Evolutionary conservation across 2,113 vertebrate genomes (phyloP), one percentile per base, ranked within the genome.

Genomic region (Podiceps cristatus): DNA sequence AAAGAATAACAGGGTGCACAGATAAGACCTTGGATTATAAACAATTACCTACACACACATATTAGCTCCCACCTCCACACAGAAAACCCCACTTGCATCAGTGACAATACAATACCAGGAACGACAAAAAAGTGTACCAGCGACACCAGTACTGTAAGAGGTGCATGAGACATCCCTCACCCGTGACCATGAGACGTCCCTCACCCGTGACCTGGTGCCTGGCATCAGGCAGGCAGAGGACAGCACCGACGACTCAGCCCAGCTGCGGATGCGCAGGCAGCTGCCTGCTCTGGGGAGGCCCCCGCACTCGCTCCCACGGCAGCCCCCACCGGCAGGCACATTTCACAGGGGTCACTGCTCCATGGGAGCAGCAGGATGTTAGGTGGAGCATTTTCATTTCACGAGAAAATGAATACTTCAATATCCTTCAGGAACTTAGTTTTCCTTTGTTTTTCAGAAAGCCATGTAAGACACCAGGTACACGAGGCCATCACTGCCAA

Each of bases 221-320:
- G 37, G 23, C 59, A 66, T 33, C 28, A 27, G 24, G 28, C 20
- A 33, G 49, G 53, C n/a, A 64, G 71, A 74, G 45, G 55, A 60
- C 50, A 29, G 14, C 10, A 35, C 4, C 5, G 2, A 55, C n/a
- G 28, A n/a, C 53, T 35, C 49, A 13, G 49, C 16, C 44, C 37
- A 8, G 17, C 28, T 25, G 42, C 18, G 25, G 49, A n/a, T 27
- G 11, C 7, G 18, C 7, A 4, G 50, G 62, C 77, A 90, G 63
- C 20, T 42, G 15, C 20, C 52, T 31, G 22, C 27, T 49, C 44
- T 35, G 8, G 67, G 45, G 20, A 79, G 8, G 1, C 5, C 10
- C 15, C 50, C 5, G 0, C 3, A 2, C 49, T 50, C 4, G 0
- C 33, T 47, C 55, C 28, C 35, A 47, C 0, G 2, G 27, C 28